A percentile compares a stretch with the other conserved stretches of the same genome.
Conservation (phyloP, 2,113 vertebrate genomes). For the Australoheros scitulus region DNA sequence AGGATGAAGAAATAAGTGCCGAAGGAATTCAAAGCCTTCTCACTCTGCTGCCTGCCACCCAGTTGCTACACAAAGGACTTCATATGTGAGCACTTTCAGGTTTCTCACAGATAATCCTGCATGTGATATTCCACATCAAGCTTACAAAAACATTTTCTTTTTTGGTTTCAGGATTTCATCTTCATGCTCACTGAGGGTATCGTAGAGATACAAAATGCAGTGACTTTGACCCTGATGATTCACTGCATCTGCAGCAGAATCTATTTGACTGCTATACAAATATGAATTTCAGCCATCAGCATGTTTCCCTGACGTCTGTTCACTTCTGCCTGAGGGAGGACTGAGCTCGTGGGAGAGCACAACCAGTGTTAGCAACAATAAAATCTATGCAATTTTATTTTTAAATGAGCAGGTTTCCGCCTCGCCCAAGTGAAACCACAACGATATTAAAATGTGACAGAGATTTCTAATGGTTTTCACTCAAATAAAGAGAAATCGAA, state of each 20-base stretch:
- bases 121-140: conserved; percentile 26
- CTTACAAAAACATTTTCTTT: background rate
- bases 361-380: conserved; percentile 23
- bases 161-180: background rate
- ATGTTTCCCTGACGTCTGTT: conserved; percentile 46
- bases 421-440: background rate
- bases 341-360: conserved; percentile 20
- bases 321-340: conserved; percentile 40
- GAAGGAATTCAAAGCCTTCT: conserved; percentile 65
- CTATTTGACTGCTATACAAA: conserved; percentile 36
- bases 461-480: background rate
- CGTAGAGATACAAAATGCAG: conserved; percentile 9
- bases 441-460: background rate
- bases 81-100: conserved; percentile 40
- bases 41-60: conserved; percentile 32
- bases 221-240: conserved; percentile 45
- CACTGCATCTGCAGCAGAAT: conserved; percentile 30
- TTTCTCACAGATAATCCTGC: background rate
- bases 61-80: conserved; percentile 35
- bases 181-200: background rate
- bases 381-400: conserved; percentile 39
- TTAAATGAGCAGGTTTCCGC: conserved; percentile 27
- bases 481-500: background rate
- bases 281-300: conserved; percentile 43
- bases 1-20: conserved; percentile 65